Base-by-base conservation (phyloP, 2,888 invertebrate species). In the Leptinotarsa juncta region DNA sequence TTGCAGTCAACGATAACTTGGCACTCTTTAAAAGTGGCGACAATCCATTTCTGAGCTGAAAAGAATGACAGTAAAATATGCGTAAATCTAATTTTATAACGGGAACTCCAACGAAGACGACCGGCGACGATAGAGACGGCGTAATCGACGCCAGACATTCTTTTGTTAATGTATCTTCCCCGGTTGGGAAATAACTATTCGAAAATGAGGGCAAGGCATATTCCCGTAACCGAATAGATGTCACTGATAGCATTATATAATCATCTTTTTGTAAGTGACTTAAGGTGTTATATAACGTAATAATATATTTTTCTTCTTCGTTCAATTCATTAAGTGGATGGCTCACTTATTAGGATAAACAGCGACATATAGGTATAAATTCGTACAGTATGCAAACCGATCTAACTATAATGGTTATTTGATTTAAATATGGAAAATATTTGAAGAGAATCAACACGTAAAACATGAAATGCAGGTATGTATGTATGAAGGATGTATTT, bases 21-120 rank as follows among this genome's bases (percentile, higher is more conserved):
- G 26, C 32, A 32, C n/a, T 18, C n/a, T 48, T 20, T 42, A 48
- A 48, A 69, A 42, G 57, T 42, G 15, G 53, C 32, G 32, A 18
- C 68, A 26, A 55, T 57, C 55, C 55, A 23, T 20, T 49, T 32
- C 16, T 5, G 26, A 69, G 23, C 18, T 20, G 57, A 48, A 57
- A 48, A 69, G 48, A 69, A 42, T 49, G 48, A 42, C 57, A 49
- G 69, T 69, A 57, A 69, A 69, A 57, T 69, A 68, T 69, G 72
- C 51, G 55, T 65, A 42, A 51, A 68, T 73, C 72, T 72, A 70
- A 65, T 67, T 70, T 73, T 70, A 49, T 70, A 70, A 66, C 57
- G 70, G 66, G 70, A 66, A 68, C 73, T 69, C 68, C 73, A 20
- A 71, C 53, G 66, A 53, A 26, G 42, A 12, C 66, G 65, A 20